Percentiles rank a stretch among this genome's conserved stretches.
These are phyloP conservation scores for Drosophila repletoides DNA, from an alignment of 1,140 invertebrate species.

Conservation along the genomic window DNA sequence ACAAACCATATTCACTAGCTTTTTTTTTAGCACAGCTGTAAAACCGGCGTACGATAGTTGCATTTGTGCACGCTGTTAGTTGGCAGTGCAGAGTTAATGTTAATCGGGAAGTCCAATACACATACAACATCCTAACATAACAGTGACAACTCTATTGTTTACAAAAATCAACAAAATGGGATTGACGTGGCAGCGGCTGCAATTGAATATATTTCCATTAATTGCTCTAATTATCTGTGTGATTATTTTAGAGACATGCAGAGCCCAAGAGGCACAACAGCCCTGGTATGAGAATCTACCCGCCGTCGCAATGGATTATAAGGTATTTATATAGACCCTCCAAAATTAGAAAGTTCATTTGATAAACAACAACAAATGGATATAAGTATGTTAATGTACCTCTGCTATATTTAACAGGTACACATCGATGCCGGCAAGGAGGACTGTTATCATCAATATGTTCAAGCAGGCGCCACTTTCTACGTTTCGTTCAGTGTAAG, in stretches of 20 bases:
- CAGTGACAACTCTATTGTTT: conserved; percentile 50
- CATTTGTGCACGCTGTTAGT: conserved; percentile 1
- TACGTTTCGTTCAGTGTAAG: conserved; percentile 96
- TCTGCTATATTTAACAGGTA: conserved; percentile 82
- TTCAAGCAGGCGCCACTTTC: conserved; percentile 94
- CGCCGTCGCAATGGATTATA: conserved; percentile 96
- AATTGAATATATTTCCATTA: conserved; percentile 45
- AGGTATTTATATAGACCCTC: conserved; percentile 80
- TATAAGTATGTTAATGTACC: conserved; percentile 1
- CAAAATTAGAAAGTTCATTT: neutral
- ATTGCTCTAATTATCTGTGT: conserved; percentile 51
- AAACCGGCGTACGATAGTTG: too few species aligned
- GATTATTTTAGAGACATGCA: conserved; percentile 29
- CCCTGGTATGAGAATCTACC: conserved; percentile 91
- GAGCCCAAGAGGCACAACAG: conserved; percentile 63
- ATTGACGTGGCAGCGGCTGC: conserved; percentile 76
- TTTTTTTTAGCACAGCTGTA: too few species aligned
- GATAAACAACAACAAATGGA: conserved; percentile 21
- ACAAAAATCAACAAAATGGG: conserved; percentile 67
- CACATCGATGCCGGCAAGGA: conserved; percentile 96
- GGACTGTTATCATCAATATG: conserved; percentile 97
- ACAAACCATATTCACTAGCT: too few species aligned
- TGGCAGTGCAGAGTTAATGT: conserved; percentile 1
- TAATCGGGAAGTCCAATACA: neutral
- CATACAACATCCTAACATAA: neutral